phyloP scores from a whole-genome alignment of 1,140 invertebrate genomes.

The Agrilus planipennis region DNA sequence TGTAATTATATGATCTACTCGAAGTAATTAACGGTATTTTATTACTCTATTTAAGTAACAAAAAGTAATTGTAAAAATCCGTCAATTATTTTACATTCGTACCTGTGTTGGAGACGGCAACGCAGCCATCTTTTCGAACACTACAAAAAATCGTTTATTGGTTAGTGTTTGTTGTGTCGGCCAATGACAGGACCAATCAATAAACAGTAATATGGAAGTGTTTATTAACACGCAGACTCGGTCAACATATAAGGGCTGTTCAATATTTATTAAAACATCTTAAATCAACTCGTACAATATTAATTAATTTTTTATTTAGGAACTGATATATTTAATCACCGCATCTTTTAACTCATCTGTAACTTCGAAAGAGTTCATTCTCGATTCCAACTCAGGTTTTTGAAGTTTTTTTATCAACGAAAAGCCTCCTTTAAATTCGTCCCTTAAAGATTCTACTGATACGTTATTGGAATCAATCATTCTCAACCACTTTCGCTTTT shows the following conservation, averaged over 20 bases:
- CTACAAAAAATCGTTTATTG: conserved; percentile 25
- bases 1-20: too few relatives aligned
- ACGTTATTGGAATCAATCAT: conserved; percentile 23
- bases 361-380: conserved; percentile 18
- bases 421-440: conserved; percentile 11
- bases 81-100: conserved; percentile 17
- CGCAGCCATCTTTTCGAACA: conserved; percentile 50
- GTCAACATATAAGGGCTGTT: neutral
- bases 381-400: conserved; percentile 8
- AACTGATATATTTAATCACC: conserved; percentile 7
- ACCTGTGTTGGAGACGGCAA: conserved; percentile 58
- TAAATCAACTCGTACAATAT: neutral
- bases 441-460: conserved; percentile 15
- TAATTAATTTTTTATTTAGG: neutral
- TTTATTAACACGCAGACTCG: neutral
- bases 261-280: neutral
- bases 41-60: too few relatives aligned
- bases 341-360: conserved; percentile 9
- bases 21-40: too few relatives aligned
- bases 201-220: conserved; percentile 13
- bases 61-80: conserved; percentile 8
- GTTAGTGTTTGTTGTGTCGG: conserved; percentile 16
- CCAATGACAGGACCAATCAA: conserved; percentile 32
- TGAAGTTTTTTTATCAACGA: neutral
- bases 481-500: conserved; percentile 21